Percentiles rank a stretch among this genome's conserved stretches.
phyloP scores from a whole-genome alignment of 2,888 invertebrate species.

The Tipula helvola region DNA sequence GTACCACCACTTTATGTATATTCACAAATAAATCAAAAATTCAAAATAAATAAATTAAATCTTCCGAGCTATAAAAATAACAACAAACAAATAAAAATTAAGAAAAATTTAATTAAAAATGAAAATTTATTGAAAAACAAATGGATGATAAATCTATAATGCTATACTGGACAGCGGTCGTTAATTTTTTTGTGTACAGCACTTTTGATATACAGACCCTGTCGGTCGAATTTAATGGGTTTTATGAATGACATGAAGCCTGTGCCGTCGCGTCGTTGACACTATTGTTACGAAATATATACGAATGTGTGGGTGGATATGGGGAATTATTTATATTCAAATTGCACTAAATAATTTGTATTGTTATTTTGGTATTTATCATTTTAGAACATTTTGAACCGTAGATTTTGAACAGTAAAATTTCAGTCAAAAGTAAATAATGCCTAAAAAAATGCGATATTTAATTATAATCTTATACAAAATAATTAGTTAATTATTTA shows the following conservation, averaged over 20 bases:
- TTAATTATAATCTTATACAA: no score
- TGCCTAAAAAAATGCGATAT: no score
- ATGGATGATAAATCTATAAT: not conserved
- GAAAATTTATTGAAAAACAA: not conserved
- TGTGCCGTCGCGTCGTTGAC: not conserved
- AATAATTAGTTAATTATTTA: no score
- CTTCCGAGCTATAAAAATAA: not conserved
- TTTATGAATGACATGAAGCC: not conserved
- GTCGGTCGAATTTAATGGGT: not conserved
- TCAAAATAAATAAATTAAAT: not conserved
- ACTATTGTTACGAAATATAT: no score
- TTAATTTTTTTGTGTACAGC: not conserved
- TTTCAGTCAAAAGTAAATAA: no score
- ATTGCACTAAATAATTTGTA: no score
- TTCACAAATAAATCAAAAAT: not conserved
- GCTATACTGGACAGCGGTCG: not conserved
- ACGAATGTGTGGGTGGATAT: no score
- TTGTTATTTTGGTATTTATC: no score
- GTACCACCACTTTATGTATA: not conserved
- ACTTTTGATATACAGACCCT: not conserved
- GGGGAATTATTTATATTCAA: no score
- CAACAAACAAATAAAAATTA: not conserved
- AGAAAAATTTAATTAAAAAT: not conserved
- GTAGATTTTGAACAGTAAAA: no score
- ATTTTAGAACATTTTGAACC: no score